Base-by-base conservation (phyloP, 2,113 vertebrate species). In the Neogale vison region DNA sequence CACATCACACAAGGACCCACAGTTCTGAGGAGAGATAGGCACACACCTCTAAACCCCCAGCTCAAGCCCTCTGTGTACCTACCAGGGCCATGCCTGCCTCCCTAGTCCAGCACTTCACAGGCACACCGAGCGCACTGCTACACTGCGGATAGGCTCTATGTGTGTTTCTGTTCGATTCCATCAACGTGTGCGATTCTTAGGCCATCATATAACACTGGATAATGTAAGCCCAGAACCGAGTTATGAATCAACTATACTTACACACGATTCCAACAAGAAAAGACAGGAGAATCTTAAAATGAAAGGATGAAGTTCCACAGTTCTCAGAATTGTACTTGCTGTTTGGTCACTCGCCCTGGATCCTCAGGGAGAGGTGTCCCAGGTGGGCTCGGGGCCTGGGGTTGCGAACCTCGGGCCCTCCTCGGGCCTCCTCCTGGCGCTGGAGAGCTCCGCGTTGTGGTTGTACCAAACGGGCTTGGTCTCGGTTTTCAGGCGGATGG, bases 231-330 rank as follows among this genome's bases (percentile, higher is more conserved):
- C 61, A 18, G 72, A 91, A 92, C 65, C 67, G 36, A 97, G 80
- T 97, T 86, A 94, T 52, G 61, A 85, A 97, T 91, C 82, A 96
- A 95, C 94, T 96, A 74, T 93, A 98, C 93, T 97, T 92, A 97
- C 97, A 96, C 86, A 95, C 0, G 42, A 93, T 91, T 95, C 82
- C 93, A 94, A 79, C 81, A 85, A 96, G 94, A 94, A 97, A 97
- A 97, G 67, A 76, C 90, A 92, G 90, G 67, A 96, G 77, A 90
- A 59, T 90, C 93, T 90, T 88, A 88, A 98, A 96, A 90, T 36
- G 69, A 95, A 97, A 95, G 59, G 76, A 93, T 18, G 69, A 88
- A 94, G 90, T 95, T 94, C 93, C 94, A 74, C 84, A 82, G 71
- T 96, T 95, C 59, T 96, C 88, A 90, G 84, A 94, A 97, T 89